Percentiles rank a stretch among this genome's conserved stretches.
Evolutionary conservation across 2,113 vertebrate species (phyloP).

Genomic region (Petroica traversi): DNA sequence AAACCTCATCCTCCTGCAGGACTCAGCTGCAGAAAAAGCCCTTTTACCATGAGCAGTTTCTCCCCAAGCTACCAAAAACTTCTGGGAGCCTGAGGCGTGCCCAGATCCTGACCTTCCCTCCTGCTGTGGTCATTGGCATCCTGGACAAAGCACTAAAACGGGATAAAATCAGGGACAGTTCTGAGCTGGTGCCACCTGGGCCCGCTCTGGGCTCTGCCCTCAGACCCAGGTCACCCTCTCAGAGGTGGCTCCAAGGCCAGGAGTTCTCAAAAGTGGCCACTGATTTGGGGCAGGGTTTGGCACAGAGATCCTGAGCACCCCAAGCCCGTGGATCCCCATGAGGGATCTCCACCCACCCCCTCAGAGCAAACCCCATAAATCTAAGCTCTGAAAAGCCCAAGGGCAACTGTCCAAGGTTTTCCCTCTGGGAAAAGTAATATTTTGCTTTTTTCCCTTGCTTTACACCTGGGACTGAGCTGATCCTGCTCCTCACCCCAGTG

Average conservation of each 20-base stretch:
- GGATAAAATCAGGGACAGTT: neutral
- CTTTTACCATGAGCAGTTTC: neutral
- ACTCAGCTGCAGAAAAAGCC: neutral
- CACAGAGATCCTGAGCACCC: neutral
- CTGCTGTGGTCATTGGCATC: neutral
- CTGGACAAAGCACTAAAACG: neutral
- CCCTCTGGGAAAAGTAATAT: neutral
- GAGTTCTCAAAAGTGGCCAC: neutral
- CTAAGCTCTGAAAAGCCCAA: neutral
- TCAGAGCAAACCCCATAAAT: neutral
- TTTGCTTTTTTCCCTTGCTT: neutral
- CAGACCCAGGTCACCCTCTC: neutral
- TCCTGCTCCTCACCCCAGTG: neutral
- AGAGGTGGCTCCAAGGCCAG: neutral
- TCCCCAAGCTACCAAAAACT: neutral
- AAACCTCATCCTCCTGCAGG: neutral
- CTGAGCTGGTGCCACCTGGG: neutral
- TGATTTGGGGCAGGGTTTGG: neutral
- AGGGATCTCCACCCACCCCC: neutral
- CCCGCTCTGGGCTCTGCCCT: conserved; percentile 11
- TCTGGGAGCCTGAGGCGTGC: neutral
- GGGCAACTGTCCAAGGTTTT: fast-evolving
- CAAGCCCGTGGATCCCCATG: fast-evolving
- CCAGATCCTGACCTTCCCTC: neutral
- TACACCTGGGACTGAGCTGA: neutral